Base-by-base conservation (phyloP, 2,797 vertebrate genomes). In the Neomorphus geoffroyi region DNA sequence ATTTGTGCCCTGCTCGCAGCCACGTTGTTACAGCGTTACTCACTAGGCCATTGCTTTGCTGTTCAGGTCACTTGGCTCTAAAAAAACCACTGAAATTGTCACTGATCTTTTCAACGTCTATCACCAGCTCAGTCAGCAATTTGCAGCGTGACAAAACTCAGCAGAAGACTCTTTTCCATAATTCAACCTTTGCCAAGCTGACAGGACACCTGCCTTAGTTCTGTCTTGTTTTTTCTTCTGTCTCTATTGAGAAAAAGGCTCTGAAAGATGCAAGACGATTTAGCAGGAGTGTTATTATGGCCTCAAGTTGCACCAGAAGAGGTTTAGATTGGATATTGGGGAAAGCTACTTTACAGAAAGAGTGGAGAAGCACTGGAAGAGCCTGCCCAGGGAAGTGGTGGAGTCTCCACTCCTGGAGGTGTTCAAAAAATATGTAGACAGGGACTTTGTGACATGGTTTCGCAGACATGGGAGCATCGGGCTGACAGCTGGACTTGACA, bases 11-110 rank as follows among this genome's bases (percentile, higher is more conserved):
- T 18, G 56, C 30, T 2, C 15, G 54, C 33, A 74, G 57, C 41
- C 0, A 0, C 7, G 26, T 67, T 77, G 74, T 30, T 50, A 37
- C 60, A 1, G 0, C 8, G 35, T 37, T 48, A 28, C 37, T 75
- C 6, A 0, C 46, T 19, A 13, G 3, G 43, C 80, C 18, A 46
- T 21, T 77, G 18, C 16, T 43, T 50, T 54, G 54, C 62, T 50
- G 15, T 3, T 80, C 90, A 72, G 86, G 54, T 74, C 72, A 56
- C 58, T 80, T 21, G 41, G 74, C 87, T 62, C 17, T 0, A 51
- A 79, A 72, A 27, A 46, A 72, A 58, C 2, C 0, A 0, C n/a
- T 77, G 67, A 64, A 92, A 77, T 33, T 21, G 45, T 60, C 79
- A 61, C 33, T 90, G 72, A 46, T 88, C 80, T 83, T 81, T 58